Evolutionary conservation across 2,888 invertebrate genomes (phyloP).

Genomic region (Glaucopsyche alexis): DNA sequence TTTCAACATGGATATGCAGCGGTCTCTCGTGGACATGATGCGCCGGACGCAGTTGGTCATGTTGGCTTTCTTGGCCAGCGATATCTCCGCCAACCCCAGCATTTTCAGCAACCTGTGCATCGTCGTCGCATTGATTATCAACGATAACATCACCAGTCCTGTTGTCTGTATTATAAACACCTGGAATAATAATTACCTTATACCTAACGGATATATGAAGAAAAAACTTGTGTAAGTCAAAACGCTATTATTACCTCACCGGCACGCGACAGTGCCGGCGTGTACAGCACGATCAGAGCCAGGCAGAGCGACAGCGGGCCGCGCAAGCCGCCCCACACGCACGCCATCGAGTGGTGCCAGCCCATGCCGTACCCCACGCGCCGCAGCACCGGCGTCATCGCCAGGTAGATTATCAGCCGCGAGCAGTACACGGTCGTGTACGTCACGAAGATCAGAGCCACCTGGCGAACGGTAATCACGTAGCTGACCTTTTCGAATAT

Average conservation of each 20-base stretch:
- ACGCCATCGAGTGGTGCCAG: constrained; percentile 79
- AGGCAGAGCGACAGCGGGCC: constrained; percentile 81
- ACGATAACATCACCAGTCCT: constrained; percentile 78
- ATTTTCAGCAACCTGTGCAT: constrained; percentile 72
- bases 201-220: no score
- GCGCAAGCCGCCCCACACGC: constrained; percentile 82
- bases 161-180: constrained; percentile 79
- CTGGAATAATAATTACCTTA: constrained; percentile 42
- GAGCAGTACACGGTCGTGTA: constrained; percentile 73
- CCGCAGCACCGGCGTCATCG: constrained; percentile 74
- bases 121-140: constrained; percentile 80
- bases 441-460: constrained; percentile 64
- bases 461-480: constrained; percentile 62
- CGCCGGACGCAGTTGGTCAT: constrained; percentile 79
- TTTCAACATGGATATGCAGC: constrained; percentile 78
- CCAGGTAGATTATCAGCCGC: constrained; percentile 67
- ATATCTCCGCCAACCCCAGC: constrained; percentile 74
- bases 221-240: background rate
- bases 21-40: constrained; percentile 67
- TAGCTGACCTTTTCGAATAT: constrained; percentile 76
- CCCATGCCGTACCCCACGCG: constrained; percentile 79
- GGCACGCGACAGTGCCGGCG: constrained; percentile 55
- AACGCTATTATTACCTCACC: constrained; percentile 53
- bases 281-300: constrained; percentile 76
- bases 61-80: constrained; percentile 74